A percentile compares a stretch with the other conserved stretches of the same genome.
Conservation (phyloP, 2,797 vertebrate genomes). For the Diplodus sargus region DNA sequence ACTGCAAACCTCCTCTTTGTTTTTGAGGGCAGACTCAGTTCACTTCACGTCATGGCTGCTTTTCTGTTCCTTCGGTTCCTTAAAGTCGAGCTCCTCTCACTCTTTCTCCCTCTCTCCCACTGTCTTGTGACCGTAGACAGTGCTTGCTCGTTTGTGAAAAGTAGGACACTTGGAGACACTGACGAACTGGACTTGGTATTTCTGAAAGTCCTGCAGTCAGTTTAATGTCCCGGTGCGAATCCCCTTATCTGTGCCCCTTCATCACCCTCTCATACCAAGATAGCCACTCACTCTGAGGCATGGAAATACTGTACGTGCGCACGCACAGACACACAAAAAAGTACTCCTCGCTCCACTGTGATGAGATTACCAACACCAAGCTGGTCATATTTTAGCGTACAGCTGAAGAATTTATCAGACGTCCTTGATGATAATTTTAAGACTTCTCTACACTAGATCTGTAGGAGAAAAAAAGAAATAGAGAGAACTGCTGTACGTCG, state of each 20-base stretch:
- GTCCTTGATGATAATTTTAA: constrained; percentile 2
- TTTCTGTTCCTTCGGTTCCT: constrained; percentile 39
- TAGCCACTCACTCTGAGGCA: constrained; percentile 14
- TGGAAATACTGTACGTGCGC: constrained; percentile 18
- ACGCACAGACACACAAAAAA: not conserved
- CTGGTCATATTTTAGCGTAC: constrained; percentile 15
- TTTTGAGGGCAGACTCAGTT: constrained; percentile 40
- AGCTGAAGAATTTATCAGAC: constrained; percentile 33
- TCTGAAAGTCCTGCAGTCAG: constrained; percentile 73
- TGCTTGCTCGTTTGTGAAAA: constrained; percentile 77
- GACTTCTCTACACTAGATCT: not conserved
- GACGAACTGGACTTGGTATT: constrained; percentile 83
- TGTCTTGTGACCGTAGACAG: constrained; percentile 78
- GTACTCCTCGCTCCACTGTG: not conserved
- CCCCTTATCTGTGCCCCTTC: constrained; percentile 67
- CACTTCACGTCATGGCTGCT: constrained; percentile 31
- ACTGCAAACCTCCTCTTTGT: constrained; percentile 41
- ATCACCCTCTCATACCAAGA: constrained; percentile 48
- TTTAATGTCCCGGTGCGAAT: constrained; percentile 65
- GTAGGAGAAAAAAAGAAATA: not conserved
- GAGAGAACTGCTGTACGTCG: too few species aligned
- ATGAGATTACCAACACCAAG: constrained; percentile 24
- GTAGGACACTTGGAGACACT: constrained; percentile 84
- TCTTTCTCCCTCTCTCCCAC: constrained; percentile 35
- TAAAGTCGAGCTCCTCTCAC: not conserved